Conservation (phyloP, 1,140 invertebrate genomes). For the Leptinotarsa lineolata region DNA sequence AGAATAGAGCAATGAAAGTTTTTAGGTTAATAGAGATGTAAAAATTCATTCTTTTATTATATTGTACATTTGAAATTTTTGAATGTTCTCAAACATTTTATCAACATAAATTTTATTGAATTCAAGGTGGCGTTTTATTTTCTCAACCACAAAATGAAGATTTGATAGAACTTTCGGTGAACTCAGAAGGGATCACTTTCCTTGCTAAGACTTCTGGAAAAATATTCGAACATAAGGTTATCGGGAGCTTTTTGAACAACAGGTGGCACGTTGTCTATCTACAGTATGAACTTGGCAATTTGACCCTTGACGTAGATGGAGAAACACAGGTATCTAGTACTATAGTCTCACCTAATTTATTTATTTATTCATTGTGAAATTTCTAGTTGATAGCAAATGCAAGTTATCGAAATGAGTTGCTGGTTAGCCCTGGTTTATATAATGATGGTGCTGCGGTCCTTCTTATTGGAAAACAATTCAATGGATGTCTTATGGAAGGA, state of each 20-base stretch:
- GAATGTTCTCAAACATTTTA: background rate
- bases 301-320: conserved; percentile 65
- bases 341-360: conserved; percentile 40
- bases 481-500: conserved; percentile 82
- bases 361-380: conserved; percentile 23
- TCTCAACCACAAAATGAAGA: conserved; percentile 71
- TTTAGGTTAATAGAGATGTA: too few species aligned
- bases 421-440: conserved; percentile 69
- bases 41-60: too few species aligned
- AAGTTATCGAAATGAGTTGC: conserved; percentile 74
- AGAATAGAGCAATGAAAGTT: too few species aligned
- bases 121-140: conserved; percentile 70
- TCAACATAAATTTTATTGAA: background rate
- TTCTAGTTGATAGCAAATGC: conserved; percentile 75
- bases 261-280: conserved; percentile 79
- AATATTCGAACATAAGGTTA: conserved; percentile 66
- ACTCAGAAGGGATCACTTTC: conserved; percentile 71
- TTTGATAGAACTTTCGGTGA: conserved; percentile 67
- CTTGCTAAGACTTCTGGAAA: conserved; percentile 62
- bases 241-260: conserved; percentile 73
- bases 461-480: conserved; percentile 78
- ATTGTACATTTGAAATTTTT: too few species aligned
- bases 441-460: conserved; percentile 62
- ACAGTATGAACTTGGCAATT: conserved; percentile 66
- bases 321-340: conserved; percentile 52